Percentiles rank a stretch among this genome's conserved stretches.
These are phyloP conservation scores for Helostoma temminkii DNA, from an alignment of 2,797 vertebrate species.

Conservation along the genomic window DNA sequence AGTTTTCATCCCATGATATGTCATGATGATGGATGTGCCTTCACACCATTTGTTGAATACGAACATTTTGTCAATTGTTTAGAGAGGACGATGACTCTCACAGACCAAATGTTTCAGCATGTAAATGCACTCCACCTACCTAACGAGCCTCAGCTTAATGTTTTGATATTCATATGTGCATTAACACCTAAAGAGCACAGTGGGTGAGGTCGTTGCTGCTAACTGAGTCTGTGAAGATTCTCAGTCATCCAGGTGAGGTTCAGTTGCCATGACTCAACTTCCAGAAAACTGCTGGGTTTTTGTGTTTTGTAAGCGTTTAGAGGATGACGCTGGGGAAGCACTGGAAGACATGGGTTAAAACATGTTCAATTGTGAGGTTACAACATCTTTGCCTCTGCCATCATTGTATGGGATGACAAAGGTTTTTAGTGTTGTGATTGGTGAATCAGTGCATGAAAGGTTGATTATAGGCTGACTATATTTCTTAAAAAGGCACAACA, in stretches of 20 bases:
- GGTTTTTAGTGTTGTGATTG: neutral
- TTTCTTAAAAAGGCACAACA: neutral
- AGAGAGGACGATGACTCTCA: too few species aligned
- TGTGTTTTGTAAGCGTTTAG: neutral
- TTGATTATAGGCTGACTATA: neutral
- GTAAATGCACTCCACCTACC: neutral
- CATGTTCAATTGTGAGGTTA: neutral
- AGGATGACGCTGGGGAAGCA: too few species aligned
- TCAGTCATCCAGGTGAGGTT: too few species aligned
- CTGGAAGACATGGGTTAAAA: too few species aligned
- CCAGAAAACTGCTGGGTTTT: too few species aligned
- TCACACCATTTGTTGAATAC: slow-evolving; percentile 14
- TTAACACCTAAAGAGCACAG: slow-evolving; percentile 37
- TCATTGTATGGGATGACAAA: neutral
- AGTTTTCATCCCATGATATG: neutral
- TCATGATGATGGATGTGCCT: neutral
- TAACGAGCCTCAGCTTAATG: neutral
- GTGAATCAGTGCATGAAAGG: neutral
- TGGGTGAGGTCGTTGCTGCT: neutral
- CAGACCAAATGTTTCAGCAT: slow-evolving; percentile 13
- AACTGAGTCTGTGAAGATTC: too few species aligned
- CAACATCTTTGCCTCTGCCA: neutral
- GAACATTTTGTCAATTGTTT: slow-evolving; percentile 5
- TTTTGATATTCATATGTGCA: slow-evolving; percentile 30
- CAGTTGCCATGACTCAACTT: too few species aligned